Percentiles rank a stretch among this genome's conserved stretches.
Conservation (phyloP, 1,140 invertebrate species). For the Ips nitidus region DNA sequence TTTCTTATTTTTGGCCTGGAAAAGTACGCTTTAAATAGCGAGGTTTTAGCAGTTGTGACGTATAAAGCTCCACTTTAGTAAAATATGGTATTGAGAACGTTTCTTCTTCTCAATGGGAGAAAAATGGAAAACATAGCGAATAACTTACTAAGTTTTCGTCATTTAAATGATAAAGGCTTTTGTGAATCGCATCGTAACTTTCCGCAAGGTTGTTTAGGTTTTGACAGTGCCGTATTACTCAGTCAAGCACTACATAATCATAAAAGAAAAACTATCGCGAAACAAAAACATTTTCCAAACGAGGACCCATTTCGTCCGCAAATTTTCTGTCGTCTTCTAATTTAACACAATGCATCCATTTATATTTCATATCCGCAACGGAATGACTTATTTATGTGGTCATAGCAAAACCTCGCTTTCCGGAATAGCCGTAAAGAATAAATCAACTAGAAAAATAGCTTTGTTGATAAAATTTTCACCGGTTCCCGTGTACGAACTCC, state of each 20-base stretch:
- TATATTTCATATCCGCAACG: slow-evolving; percentile 22
- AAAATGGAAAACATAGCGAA: no score
- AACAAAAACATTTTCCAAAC: slow-evolving; percentile 18
- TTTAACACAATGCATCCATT: slow-evolving; percentile 26
- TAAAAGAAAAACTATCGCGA: slow-evolving; percentile 1
- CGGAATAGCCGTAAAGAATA: slow-evolving; percentile 20
- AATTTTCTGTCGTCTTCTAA: slow-evolving; percentile 19
- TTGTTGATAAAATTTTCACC: slow-evolving; percentile 25
- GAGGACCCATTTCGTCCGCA: slow-evolving; percentile 4
- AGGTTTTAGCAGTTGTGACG: neutral
- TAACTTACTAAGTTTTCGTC: no score
- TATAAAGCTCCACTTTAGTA: neutral
- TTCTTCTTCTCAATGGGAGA: no score
- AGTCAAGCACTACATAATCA: neutral
- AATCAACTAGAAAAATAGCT: slow-evolving; percentile 28
- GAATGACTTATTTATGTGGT: slow-evolving; percentile 30
- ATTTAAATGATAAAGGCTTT: no score
- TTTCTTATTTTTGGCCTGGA: neutral
- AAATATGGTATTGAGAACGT: neutral
- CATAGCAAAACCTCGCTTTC: slow-evolving; percentile 22
- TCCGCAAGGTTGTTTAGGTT: neutral
- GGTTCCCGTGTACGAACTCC: neutral
- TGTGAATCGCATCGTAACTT: neutral
- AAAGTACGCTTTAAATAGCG: neutral
- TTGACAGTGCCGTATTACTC: neutral